Conservation (phyloP, 1,140 invertebrate species). For the Coenobita brevimanus region DNA sequence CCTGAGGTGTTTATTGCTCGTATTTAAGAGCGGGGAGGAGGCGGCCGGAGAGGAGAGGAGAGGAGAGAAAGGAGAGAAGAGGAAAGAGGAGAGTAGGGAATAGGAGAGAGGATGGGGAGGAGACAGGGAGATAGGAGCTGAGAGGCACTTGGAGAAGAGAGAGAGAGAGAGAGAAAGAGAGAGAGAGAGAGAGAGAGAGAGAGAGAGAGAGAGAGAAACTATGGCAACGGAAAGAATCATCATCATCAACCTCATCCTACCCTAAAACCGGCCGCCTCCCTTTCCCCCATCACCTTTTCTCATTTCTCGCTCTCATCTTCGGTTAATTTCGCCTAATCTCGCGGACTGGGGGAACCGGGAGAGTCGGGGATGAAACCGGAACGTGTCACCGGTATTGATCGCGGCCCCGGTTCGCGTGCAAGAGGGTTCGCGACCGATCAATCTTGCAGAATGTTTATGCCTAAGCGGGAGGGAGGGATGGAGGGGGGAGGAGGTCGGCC, state of each 20-base stretch:
- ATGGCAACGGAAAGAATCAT: neutral
- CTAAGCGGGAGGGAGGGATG: too few species aligned
- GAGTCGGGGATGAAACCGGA: neutral
- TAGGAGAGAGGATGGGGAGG: too few species aligned
- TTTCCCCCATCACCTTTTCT: neutral
- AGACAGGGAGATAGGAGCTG: too few species aligned
- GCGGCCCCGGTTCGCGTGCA: constrained; percentile 4
- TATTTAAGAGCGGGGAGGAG: too few species aligned
- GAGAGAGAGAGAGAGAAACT: neutral
- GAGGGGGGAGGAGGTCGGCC: too few species aligned
- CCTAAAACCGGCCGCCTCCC: neutral
- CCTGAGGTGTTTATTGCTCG: too few species aligned
- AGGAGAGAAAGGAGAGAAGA: neutral
- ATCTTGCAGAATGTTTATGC: constrained; percentile 23
- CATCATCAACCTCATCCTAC: neutral
- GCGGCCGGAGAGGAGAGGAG: too few species aligned
- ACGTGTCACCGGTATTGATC: constrained; percentile 13
- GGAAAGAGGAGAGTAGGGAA: neutral
- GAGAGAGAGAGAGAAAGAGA: constrained; percentile 13
- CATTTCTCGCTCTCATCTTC: neutral
- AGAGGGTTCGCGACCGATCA: constrained; percentile 12
- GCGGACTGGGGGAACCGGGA: too few species aligned
- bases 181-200: constrained; percentile 11
- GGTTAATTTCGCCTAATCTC: too few species aligned
- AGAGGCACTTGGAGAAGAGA: too few species aligned